These are phyloP conservation scores for Dioctria rufipes DNA, from an alignment of 2,888 invertebrate genomes.

Conservation along the genomic window DNA sequence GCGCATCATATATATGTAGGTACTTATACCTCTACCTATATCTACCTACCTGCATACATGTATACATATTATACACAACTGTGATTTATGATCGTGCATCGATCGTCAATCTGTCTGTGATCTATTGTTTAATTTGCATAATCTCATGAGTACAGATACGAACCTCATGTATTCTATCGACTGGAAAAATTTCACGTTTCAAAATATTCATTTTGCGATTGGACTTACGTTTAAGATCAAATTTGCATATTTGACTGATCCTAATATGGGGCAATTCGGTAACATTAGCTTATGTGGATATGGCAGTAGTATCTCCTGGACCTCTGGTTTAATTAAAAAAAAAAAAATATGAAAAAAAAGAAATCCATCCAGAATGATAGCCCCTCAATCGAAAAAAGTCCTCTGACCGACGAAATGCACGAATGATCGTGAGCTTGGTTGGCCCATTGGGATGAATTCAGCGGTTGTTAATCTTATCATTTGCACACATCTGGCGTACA, in stretches of 20 bases:
- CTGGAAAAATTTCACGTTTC: conserved; percentile 15
- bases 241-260: conserved; percentile 45
- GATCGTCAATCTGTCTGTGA: conserved; percentile 41
- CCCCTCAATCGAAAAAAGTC: neutral
- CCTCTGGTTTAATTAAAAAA: neutral
- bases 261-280: conserved; percentile 45
- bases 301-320: neutral
- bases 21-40: too few species aligned
- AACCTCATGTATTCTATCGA: neutral
- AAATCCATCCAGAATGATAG: neutral
- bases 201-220: conserved; percentile 1
- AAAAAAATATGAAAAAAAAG: too few species aligned
- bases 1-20: too few species aligned
- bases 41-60: neutral
- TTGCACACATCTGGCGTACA: conserved; percentile 43
- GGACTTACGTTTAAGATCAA: neutral
- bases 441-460: conserved; percentile 36
- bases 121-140: conserved; percentile 33
- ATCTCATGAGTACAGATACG: conserved; percentile 10
- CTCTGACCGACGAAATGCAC: neutral
- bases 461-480: conserved; percentile 47
- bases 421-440: conserved; percentile 14
- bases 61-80: neutral
- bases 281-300: neutral
- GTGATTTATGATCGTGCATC: conserved; percentile 30